phyloP scores from a whole-genome alignment of 2,888 invertebrate genomes.

The Apomyelois bistriatella region DNA sequence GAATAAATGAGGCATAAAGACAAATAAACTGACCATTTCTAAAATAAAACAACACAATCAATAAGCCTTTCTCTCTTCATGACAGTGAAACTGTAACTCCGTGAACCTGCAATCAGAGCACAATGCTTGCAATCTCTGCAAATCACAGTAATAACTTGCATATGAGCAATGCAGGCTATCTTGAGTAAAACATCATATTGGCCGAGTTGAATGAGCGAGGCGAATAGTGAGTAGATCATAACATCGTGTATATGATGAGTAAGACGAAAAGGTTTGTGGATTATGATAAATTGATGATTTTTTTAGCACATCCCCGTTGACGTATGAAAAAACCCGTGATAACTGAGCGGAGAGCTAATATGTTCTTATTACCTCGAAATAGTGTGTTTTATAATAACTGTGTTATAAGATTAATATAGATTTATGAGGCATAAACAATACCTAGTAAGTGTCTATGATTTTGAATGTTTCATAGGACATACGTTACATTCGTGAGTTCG shows the following conservation, averaged over 20 bases:
- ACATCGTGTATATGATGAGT: background rate
- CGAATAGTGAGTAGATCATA: background rate
- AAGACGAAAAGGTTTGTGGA: too few relatives aligned
- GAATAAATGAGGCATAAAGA: background rate
- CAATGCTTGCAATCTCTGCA: slow-evolving; percentile 23
- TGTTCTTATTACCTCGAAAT: too few relatives aligned
- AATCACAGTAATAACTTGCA: slow-evolving; percentile 22
- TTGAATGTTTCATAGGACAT: too few relatives aligned
- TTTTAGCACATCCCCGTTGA: too few relatives aligned
- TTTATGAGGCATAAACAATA: too few relatives aligned
- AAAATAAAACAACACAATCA: slow-evolving; percentile 7
- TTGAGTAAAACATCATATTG: background rate
- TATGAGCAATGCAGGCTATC: slow-evolving; percentile 22
- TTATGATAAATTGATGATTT: too few relatives aligned
- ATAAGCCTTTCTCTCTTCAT: slow-evolving; percentile 21
- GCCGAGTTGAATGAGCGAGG: background rate
- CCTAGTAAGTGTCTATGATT: too few relatives aligned
- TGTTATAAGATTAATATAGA: too few relatives aligned
- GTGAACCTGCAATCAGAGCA: slow-evolving; percentile 20
- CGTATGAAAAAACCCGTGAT: too few relatives aligned
- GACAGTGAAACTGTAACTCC: slow-evolving; percentile 26
- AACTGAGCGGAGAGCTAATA: too few relatives aligned
- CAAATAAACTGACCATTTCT: background rate
- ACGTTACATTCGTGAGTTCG: too few relatives aligned
- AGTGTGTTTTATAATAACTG: too few relatives aligned